These are phyloP conservation scores for Drosophila sp. DNA, from an alignment of 1,140 invertebrate genomes.

Conservation along the genomic window DNA sequence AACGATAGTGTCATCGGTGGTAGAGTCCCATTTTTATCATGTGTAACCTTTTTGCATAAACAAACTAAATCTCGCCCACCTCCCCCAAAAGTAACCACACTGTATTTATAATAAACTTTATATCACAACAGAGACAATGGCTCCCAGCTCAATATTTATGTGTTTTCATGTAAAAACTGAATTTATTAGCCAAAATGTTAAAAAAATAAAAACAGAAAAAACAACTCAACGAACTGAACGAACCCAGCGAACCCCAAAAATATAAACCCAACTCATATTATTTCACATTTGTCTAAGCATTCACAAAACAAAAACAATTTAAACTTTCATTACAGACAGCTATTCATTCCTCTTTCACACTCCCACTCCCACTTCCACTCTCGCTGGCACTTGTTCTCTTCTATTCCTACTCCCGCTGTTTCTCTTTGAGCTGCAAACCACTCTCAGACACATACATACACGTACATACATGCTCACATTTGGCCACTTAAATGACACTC, in stretches of 20 bases:
- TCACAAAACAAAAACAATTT: slow-evolving; percentile 68
- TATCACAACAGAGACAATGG: slow-evolving; percentile 18
- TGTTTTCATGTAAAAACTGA: slow-evolving; percentile 42
- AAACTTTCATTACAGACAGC: slow-evolving; percentile 73
- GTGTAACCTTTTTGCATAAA: slow-evolving; percentile 13
- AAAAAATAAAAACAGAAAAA: too few species aligned
- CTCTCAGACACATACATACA: not conserved
- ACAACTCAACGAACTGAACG: slow-evolving; percentile 20
- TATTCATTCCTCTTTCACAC: slow-evolving; percentile 25
- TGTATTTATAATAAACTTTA: slow-evolving; percentile 55
- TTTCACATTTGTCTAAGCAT: slow-evolving; percentile 52
- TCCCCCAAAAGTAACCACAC: not conserved
- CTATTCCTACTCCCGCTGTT: not conserved
- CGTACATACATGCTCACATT: slow-evolving; percentile 49
- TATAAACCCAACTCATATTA: slow-evolving; percentile 13
- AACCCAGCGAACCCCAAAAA: not conserved
- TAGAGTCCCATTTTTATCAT: slow-evolving; percentile 2
- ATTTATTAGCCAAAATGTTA: slow-evolving; percentile 57
- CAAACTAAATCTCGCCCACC: slow-evolving; percentile 1
- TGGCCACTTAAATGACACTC: slow-evolving; percentile 68
- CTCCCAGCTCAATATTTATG: slow-evolving; percentile 22
- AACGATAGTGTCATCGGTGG: not conserved
- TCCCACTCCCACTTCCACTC: not conserved
- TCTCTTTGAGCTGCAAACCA: not conserved
- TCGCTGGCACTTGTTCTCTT: not conserved